Evolutionary conservation across 2,888 invertebrate genomes (phyloP).

Genomic region (Digitonthophagus gazella): DNA sequence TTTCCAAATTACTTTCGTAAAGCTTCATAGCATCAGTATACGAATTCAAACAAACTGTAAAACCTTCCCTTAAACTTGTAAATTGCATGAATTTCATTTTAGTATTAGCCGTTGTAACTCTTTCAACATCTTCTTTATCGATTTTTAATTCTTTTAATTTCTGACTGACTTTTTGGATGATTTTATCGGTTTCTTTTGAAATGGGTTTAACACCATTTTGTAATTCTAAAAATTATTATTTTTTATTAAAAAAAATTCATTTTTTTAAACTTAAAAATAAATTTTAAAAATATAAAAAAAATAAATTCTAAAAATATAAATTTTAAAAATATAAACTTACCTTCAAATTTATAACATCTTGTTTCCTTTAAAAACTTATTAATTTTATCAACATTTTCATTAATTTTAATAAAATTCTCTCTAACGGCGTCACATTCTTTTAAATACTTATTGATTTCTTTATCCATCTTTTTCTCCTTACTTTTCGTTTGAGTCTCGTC

Average conservation of each 20-base stretch:
- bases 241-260: background rate
- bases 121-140: conserved; percentile 37
- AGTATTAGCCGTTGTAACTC: conserved; percentile 34
- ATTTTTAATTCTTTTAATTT: conserved; percentile 56
- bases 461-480: conserved; percentile 16
- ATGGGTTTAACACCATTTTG: conserved; percentile 62
- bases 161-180: conserved; percentile 55
- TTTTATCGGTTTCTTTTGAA: conserved; percentile 55
- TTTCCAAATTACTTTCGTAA: conserved; percentile 50
- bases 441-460: conserved; percentile 20
- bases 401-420: conserved; percentile 15
- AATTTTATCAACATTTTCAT: conserved; percentile 14
- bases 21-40: conserved; percentile 55
- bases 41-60: conserved; percentile 52
- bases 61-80: conserved; percentile 50
- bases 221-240: conserved; percentile 52
- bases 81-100: conserved; percentile 55
- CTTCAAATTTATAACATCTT: conserved; percentile 24
- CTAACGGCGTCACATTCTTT: conserved; percentile 20
- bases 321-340: conserved; percentile 21
- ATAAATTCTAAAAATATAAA: no score
- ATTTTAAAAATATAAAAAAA: background rate
- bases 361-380: conserved; percentile 10
- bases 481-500: conserved; percentile 19
- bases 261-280: no score